Percentiles rank a stretch among this genome's conserved stretches.
Evolutionary conservation across 2,888 invertebrate genomes (phyloP).

Genomic region (Venustoraphidia nigricollis): DNA sequence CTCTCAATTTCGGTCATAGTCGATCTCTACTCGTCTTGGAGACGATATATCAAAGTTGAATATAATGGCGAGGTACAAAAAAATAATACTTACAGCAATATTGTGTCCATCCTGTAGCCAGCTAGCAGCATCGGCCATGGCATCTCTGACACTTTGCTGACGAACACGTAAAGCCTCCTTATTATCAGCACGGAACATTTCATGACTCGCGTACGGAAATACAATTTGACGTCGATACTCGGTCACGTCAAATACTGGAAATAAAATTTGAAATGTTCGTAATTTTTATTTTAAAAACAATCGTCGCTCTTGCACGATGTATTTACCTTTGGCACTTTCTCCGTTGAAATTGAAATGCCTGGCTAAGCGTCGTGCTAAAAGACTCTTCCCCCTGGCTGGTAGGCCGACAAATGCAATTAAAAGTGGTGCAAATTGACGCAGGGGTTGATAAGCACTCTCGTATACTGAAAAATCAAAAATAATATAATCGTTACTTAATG

Average conservation of each 20-base stretch:
- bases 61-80: too few relatives aligned
- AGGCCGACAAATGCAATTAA: conserved; percentile 81
- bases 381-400: conserved; percentile 86
- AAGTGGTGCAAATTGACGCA: conserved; percentile 46
- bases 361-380: conserved; percentile 72
- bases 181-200: conserved; percentile 79
- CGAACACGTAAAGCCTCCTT: conserved; percentile 66
- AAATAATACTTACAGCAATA: conserved; percentile 50
- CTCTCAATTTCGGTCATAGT: too few relatives aligned
- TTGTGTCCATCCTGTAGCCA: conserved; percentile 68
- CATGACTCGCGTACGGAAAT: conserved; percentile 67
- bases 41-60: too few relatives aligned
- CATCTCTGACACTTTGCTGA: conserved; percentile 66
- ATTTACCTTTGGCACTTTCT: conserved; percentile 62
- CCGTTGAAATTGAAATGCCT: conserved; percentile 87
- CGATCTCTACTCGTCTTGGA: too few relatives aligned
- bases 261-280: conserved; percentile 11
- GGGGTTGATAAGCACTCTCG: conserved; percentile 17
- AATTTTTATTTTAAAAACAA: conserved; percentile 6
- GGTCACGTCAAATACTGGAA: conserved; percentile 82
- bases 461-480: conserved; percentile 21
- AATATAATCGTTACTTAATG: too few relatives aligned
- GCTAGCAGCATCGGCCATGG: conserved; percentile 69
- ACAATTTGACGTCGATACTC: conserved; percentile 76
- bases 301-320: conserved; percentile 2